A percentile compares a stretch with the other conserved stretches of the same genome.
phyloP scores from a whole-genome alignment of 2,113 vertebrate species.

The Connochaetes taurinus region DNA sequence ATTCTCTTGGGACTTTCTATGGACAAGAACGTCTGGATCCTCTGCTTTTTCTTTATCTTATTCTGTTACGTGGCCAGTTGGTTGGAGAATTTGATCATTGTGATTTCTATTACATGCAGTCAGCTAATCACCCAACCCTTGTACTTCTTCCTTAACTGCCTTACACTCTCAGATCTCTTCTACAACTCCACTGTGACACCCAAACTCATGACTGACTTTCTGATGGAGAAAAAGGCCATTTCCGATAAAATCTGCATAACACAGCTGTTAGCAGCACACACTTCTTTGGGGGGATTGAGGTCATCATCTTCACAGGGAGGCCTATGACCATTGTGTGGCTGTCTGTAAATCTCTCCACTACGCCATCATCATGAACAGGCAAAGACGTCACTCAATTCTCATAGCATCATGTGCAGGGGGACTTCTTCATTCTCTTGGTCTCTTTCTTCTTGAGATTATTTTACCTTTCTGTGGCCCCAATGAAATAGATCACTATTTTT shows the following conservation, averaged over 20 bases:
- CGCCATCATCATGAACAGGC: not conserved
- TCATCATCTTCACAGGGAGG: constrained; percentile 2
- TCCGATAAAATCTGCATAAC: constrained; percentile 29
- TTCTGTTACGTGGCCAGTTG: not conserved
- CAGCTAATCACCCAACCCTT: not conserved
- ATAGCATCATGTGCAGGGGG: not conserved
- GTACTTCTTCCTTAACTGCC: not conserved
- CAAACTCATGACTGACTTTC: not conserved
- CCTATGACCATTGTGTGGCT: not conserved
- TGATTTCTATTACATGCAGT: not conserved
- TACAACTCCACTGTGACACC: not conserved
- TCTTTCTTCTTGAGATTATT: not conserved
- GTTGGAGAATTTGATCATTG: not conserved
- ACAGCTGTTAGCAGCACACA: not conserved
- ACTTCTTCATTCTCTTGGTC: not conserved
- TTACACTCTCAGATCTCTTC: not conserved
- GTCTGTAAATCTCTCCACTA: constrained; percentile 52
- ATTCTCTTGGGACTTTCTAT: not conserved
- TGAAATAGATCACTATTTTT: constrained; percentile 28
- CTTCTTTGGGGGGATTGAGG: constrained; percentile 6
- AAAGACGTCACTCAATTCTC: not conserved
- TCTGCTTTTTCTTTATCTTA: not conserved
- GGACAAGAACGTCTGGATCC: not conserved
- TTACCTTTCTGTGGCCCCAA: not conserved
- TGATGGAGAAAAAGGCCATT: not conserved